Conservation (phyloP, 2,113 vertebrate genomes). For the Zeus faber region DNA sequence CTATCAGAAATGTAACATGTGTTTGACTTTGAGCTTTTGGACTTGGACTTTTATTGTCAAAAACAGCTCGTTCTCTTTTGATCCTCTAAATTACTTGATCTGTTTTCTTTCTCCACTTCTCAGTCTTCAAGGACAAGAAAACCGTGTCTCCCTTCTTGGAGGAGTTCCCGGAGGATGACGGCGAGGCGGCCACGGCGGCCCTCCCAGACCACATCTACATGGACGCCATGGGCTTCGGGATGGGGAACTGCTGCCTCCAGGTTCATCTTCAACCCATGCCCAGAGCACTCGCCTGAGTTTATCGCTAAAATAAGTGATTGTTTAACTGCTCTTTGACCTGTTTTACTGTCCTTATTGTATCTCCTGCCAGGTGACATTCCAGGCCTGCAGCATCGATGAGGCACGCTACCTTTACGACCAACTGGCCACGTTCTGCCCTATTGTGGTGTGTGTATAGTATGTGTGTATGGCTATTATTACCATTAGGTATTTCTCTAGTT, state of each 20-base stretch:
- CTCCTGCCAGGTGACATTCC: slow-evolving; percentile 99
- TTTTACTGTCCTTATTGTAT: slow-evolving; percentile 42
- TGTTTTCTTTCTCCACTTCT: slow-evolving; percentile 3
- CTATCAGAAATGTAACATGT: no score
- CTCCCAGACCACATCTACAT: slow-evolving; percentile 94
- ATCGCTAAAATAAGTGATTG: slow-evolving; percentile 36
- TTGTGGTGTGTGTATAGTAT: slow-evolving; percentile 83
- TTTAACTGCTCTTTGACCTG: slow-evolving; percentile 51
- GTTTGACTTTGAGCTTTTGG: no score
- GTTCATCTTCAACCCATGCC: slow-evolving; percentile 68
- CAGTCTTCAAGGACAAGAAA: slow-evolving; percentile 93
- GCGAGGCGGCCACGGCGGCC: slow-evolving; percentile 81
- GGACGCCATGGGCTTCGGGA: slow-evolving; percentile 98
- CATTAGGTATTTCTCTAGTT: background rate
- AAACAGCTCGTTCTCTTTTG: no score
- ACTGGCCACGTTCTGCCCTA: slow-evolving; percentile 94
- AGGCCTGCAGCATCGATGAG: slow-evolving; percentile 96
- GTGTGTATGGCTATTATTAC: background rate
- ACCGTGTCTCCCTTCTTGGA: slow-evolving; percentile 89
- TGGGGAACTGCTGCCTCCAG: slow-evolving; percentile 99
- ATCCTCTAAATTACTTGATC: background rate
- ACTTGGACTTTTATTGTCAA: no score
- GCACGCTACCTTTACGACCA: slow-evolving; percentile 98
- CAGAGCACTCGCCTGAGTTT: no score
- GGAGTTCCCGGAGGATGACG: slow-evolving; percentile 85